These are phyloP conservation scores for Tetranychus truncatus DNA, from an alignment of 2,888 invertebrate species.

Conservation along the genomic window DNA sequence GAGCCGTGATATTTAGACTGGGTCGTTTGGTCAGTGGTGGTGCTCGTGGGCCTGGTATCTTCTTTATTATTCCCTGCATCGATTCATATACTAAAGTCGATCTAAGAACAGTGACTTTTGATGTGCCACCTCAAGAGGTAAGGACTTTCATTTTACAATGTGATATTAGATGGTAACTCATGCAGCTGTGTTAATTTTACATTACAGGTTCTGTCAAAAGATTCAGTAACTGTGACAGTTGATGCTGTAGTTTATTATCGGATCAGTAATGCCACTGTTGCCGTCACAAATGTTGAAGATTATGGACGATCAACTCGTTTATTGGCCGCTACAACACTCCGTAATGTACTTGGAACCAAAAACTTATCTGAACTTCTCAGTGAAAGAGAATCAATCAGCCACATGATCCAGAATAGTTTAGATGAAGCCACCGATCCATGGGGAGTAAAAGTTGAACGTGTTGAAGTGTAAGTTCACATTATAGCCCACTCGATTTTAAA, in stretches of 20 bases:
- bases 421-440: constrained; percentile 48
- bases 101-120: constrained; percentile 81
- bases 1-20: constrained; percentile 50
- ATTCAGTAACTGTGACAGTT: constrained; percentile 30
- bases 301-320: constrained; percentile 46
- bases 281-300: constrained; percentile 92
- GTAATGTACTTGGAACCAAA: constrained; percentile 78
- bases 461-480: constrained; percentile 63
- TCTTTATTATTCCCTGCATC: constrained; percentile 88
- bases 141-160: background rate
- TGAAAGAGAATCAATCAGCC: constrained; percentile 80
- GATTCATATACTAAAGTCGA: constrained; percentile 87
- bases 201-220: constrained; percentile 27
- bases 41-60: constrained; percentile 50
- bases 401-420: constrained; percentile 65
- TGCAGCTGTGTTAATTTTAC: no score
- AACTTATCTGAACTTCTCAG: constrained; percentile 87
- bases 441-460: constrained; percentile 92
- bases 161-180: no score
- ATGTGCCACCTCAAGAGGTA: constrained; percentile 53
- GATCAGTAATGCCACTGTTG: constrained; percentile 65
- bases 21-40: constrained; percentile 35
- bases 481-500: background rate
- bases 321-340: constrained; percentile 40
- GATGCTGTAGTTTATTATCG: constrained; percentile 27